Base-by-base conservation (phyloP, 2,113 vertebrate species). In the Sceloporus undulatus region DNA sequence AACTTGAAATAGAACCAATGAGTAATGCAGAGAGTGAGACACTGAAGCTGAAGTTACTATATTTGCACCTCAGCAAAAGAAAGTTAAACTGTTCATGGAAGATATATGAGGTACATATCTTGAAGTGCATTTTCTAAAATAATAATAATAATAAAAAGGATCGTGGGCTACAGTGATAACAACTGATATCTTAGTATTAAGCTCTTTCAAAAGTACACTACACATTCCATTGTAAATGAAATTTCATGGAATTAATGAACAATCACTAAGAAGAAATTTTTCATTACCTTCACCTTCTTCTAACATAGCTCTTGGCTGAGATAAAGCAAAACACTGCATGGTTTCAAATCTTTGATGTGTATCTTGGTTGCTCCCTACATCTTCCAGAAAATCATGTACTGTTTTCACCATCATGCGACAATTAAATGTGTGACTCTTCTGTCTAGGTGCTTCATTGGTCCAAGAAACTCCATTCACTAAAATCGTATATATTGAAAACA, bases 321-420 rank as follows among this genome's bases (percentile, higher is more conserved):
- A 99, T 85, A 99, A 97, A 68, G 99, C 99, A 77, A 99, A 99
- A 93, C 99, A 99, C 93, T 99, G 99, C 99, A 99, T 99, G 40
- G 98, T 98, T 96, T 99, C 99, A 0, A 98, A 99, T 96, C 98
- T 97, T n/a, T 97, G 98, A 86, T 89, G 95, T 1, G 88, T 25
- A 70, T 97, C 97, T 79, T 95, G 94, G 73, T 92, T 95, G 80
- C 93, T 92, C 25, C 95, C 97, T 19, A 97, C 94, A 87, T 99
- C 98, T 88, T 99, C 98, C 79, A 97, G 87, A 93, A 95, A 82
- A 87, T 98, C 97, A 9, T 96, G 97, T 79, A 94, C 93, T 25
- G 95, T 97, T 95, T 98, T 99, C 89, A 98, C 97, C 96, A 98
- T 94, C 98, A 99, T 99, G 14, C 99, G 98, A 86, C 99, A 99